A percentile compares a stretch with the other conserved stretches of the same genome.
Conservation (phyloP, 1,140 invertebrate genomes). For the Paralvinella palmiformis region DNA sequence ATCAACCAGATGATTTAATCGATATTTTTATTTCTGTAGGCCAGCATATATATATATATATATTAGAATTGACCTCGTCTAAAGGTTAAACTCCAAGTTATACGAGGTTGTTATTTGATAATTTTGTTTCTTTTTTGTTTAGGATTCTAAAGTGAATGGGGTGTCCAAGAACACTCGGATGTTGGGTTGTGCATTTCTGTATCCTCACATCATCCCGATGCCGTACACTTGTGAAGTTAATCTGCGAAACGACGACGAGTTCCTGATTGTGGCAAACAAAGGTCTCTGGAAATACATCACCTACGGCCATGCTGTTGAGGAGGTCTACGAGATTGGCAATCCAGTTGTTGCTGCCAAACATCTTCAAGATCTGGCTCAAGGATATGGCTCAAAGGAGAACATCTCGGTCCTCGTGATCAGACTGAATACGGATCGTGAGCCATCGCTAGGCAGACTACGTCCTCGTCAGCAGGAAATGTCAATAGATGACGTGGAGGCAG, state of each 20-base stretch:
- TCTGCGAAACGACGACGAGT: conserved; percentile 39
- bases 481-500: conserved; percentile 20
- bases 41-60: no score
- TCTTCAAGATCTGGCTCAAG: conserved; percentile 48
- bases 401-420: conserved; percentile 44
- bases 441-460: conserved; percentile 13
- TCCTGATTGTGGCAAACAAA: conserved; percentile 46
- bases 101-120: no score
- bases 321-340: conserved; percentile 40
- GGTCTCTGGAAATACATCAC: conserved; percentile 43
- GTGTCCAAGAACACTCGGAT: conserved; percentile 39
- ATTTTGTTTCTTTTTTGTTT: conserved; percentile 5
- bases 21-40: no score
- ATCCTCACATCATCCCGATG: conserved; percentile 44
- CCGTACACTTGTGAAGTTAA: conserved; percentile 33
- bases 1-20: no score
- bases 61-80: no score
- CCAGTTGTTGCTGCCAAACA: conserved; percentile 47
- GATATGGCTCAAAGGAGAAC: conserved; percentile 47
- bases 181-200: conserved; percentile 46
- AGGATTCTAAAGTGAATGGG: conserved; percentile 47
- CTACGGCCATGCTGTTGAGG: conserved; percentile 43
- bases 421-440: conserved; percentile 23
- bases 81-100: no score
- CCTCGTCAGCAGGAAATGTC: conserved; percentile 15